phyloP scores from a whole-genome alignment of 2,888 invertebrate genomes.

The Monopis laevigella region DNA sequence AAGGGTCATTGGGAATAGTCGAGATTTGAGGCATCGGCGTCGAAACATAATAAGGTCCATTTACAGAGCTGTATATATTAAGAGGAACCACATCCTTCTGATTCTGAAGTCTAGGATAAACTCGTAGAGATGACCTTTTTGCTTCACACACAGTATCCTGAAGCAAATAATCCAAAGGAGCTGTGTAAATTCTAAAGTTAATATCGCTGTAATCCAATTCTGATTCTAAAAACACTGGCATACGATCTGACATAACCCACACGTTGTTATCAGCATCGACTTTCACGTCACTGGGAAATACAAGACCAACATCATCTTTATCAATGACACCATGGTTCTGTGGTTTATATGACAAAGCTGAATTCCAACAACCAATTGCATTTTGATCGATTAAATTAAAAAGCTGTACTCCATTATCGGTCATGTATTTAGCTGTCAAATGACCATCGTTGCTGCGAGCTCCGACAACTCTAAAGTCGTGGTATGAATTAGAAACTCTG shows the following conservation, averaged over 20 bases:
- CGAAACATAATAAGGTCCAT: background rate
- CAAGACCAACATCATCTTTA: slow-evolving; percentile 77
- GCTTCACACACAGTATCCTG: slow-evolving; percentile 78
- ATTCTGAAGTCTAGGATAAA: background rate
- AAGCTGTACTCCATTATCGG: slow-evolving; percentile 77
- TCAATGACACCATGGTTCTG: slow-evolving; percentile 76
- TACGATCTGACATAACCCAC: slow-evolving; percentile 85
- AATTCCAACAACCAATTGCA: slow-evolving; percentile 85
- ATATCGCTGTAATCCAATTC: slow-evolving; percentile 77
- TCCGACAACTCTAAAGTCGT: slow-evolving; percentile 73
- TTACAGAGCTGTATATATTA: background rate
- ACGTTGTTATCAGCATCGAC: slow-evolving; percentile 75
- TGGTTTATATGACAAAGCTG: slow-evolving; percentile 69
- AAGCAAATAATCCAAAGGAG: slow-evolving; percentile 72
- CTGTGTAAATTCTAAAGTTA: slow-evolving; percentile 80
- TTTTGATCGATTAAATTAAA: slow-evolving; percentile 84
- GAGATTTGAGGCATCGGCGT: slow-evolving; percentile 6
- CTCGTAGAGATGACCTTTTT: background rate
- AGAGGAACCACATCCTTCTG: background rate
- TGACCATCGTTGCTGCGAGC: slow-evolving; percentile 75
- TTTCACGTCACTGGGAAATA: slow-evolving; percentile 84
- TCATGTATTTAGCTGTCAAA: slow-evolving; percentile 78
- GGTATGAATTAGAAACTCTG: slow-evolving; percentile 73
- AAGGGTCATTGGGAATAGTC: background rate
- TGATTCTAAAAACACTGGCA: slow-evolving; percentile 79